Base-by-base conservation (phyloP, 2,797 vertebrate species). In the Ibycter americanus region DNA sequence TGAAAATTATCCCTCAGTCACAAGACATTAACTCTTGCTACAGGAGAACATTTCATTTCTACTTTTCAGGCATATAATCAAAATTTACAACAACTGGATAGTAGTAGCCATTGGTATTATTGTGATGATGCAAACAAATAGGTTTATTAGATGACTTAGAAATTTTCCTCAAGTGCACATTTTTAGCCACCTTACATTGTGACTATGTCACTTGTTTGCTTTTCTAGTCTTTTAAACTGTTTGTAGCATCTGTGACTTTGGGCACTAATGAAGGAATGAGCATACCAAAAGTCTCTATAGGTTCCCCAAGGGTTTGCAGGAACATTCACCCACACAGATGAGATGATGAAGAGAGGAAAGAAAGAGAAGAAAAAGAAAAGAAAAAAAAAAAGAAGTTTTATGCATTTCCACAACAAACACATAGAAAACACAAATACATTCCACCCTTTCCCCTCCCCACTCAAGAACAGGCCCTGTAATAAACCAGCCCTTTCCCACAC, bases 271-370 rank as follows among this genome's bases (percentile, higher is more conserved):
- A 98, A 99, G 98, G 98, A 98, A 98, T 98, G 96, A 98, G 98
- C 99, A 98, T 99, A 99, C 99, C 99, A 99, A 99, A 99, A 96
- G 98, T 99, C 98, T 99, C 99, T 99, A 99, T 97, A 99, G 98
- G 95, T 98, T 99, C 98, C 98, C 98, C 98, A 98, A 98, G 97
- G 98, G 96, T 98, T 99, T 98, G 98, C 98, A 99, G 98, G 98
- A 98, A 98, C 98, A 99, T 99, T 99, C 97, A 99, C 98, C 98
- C 98, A 98, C 98, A 99, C 96, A 98, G 98, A 98, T 98, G 98
- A 98, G 98, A 98, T 97, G 97, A 98, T 98, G 98, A 97, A 98
- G 97, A 98, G 97, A 98, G 89, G 94, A 96, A 97, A 97, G 96
- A 97, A 97, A 98, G 96, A 97, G 92, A 97, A 95, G 93, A 89